Evolutionary conservation across 2,888 invertebrate genomes (phyloP), one percentile per base, ranked within the genome.

Genomic region (Apamea epomidion): DNA sequence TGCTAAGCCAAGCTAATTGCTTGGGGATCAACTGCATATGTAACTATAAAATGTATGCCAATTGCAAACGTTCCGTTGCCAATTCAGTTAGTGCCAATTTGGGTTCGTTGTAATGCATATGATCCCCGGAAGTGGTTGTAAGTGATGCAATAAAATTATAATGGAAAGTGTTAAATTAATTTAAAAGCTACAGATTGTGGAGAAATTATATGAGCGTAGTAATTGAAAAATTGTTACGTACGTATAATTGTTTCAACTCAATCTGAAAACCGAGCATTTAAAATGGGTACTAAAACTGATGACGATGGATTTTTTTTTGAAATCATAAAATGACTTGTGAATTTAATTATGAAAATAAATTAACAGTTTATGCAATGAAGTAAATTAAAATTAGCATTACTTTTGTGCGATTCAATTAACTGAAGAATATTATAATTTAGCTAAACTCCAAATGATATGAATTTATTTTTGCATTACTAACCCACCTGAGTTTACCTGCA

Each of bases 401-500:
- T 58, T 45, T 32, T 18, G 21, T 29, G 21, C 72, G n/a, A 54
- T 16, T 67, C 25, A 70, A 25, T 73, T 29, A 32, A 64, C 25
- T 42, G 32, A 74, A 0, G 14, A 78, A 45, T 65, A 5, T 58
- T 18, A 25, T 25, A 79, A 68, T 60, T 62, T 71, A 62, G 37
- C 48, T 69, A 76, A 64, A 85, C 84, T 84, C 80, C 77, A 81
- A 73, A 72, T 37, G 45, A 74, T 21, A 80, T 76, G 37, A 45
- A 73, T 78, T 67, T 76, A 51, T 68, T 80, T 65, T 77, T 69
- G 64, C 10, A 76, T 65, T 81, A 88, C 74, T 71, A 73, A 92
- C 92, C 92, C 91, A 92, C 92, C 92, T 92, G 90, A 78, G 10
- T 68, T 92, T 92, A 92, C 92, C 91, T 92, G 80, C 64, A 86